Base-by-base conservation (phyloP, 2,797 vertebrate species). In the Diplodus puntazzo region DNA sequence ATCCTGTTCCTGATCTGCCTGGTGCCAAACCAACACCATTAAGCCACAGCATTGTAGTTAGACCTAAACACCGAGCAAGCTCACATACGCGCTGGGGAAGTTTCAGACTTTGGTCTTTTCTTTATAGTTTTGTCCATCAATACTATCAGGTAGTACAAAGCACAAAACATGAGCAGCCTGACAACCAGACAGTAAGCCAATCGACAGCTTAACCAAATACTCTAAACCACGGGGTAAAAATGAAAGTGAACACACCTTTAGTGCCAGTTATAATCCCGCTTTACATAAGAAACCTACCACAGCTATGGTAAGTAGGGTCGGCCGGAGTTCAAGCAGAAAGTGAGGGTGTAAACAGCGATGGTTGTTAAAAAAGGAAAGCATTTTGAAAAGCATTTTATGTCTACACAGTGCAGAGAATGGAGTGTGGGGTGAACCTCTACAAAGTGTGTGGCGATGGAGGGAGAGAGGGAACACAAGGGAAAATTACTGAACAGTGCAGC, bases 1-100 rank as follows among this genome's bases (percentile, higher is more conserved):
- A 74, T 71, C 81, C 79, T 61, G 65, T 70, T 80, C 65, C 54
- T 53, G 80, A 82, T 73, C 59, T 27, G 50, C 59, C 71, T 11
- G 6, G 34, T 14, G 64, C 72, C 62, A 71, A 66, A 75, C 55
- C 65, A 65, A 63, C 75, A 60, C 70, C 42, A 55, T 62, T 65
- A 88, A 67, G 53, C 66, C 34, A 60, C 75, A 73, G 50, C 59
- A 42, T 5, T 17, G 49, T 21, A 27, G 42, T 48, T 55, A 71
- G 77, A 69, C 12, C 53, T 61, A 75, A 83, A 85, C 23, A 73
- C 61, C 20, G 73, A 46, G 34, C 49, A 63, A 55, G 57, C 34
- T 54, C 25, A 59, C 9, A 17, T 7, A 34, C 11, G 63, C 21
- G 18, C 27, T 8, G 23, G 73, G 16, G 16, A 2, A 27, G n/a